Conservation (phyloP, 1,140 invertebrate genomes). For the Sycophaga agraensis region DNA sequence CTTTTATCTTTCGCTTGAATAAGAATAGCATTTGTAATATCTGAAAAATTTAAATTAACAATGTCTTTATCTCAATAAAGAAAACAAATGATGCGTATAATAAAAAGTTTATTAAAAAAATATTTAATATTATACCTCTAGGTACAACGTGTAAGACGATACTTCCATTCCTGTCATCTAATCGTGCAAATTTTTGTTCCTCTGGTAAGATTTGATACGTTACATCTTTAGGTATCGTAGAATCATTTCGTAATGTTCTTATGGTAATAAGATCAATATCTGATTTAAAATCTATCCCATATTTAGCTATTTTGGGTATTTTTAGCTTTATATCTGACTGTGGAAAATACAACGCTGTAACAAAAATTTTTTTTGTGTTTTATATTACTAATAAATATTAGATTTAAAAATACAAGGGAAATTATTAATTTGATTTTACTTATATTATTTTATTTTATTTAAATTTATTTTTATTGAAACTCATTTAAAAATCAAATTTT, state of each 20-base stretch:
- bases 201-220: slow-evolving; percentile 39
- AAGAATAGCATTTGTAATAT: slow-evolving; percentile 35
- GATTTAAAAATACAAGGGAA: no score
- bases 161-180: slow-evolving; percentile 32
- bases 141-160: slow-evolving; percentile 35
- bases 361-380: no score
- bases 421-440: no score
- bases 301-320: slow-evolving; percentile 39
- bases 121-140: slow-evolving; percentile 31
- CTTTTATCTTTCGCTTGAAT: slow-evolving; percentile 37
- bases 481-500: no score
- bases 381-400: no score
- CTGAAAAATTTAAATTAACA: no score
- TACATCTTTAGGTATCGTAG: slow-evolving; percentile 30
- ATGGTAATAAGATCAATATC: slow-evolving; percentile 40
- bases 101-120: neutral
- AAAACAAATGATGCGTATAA: no score
- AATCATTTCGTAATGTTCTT: slow-evolving; percentile 45
- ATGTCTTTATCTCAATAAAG: no score
- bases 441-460: no score
- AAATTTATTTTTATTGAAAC: no score
- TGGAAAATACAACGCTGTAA: slow-evolving; percentile 52
- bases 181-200: slow-evolving; percentile 29
- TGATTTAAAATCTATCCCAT: slow-evolving; percentile 29
- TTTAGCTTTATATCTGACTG: slow-evolving; percentile 48